phyloP scores from a whole-genome alignment of 2,888 invertebrate species.

The Aspidapion aeneum region DNA sequence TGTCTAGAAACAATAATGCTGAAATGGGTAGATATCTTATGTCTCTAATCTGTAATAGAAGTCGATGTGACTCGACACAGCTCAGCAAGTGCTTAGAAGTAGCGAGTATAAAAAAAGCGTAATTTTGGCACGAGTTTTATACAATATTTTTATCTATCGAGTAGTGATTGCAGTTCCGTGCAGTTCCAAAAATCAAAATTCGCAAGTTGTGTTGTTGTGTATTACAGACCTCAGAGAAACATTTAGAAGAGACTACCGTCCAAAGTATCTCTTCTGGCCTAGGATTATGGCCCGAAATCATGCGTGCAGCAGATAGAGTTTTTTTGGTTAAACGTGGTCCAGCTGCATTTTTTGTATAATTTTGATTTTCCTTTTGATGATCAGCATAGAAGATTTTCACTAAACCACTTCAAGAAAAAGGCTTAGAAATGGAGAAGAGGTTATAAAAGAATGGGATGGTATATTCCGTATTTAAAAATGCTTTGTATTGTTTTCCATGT shows the following conservation, averaged over 20 bases:
- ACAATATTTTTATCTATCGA: too few species aligned
- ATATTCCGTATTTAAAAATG: conserved; percentile 6
- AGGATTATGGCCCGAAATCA: conserved; percentile 6
- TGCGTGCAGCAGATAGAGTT: conserved; percentile 8
- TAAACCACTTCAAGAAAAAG: conserved; percentile 4
- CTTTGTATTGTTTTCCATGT: conserved; percentile 6
- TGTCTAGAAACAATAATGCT: too few species aligned
- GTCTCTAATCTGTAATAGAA: too few species aligned
- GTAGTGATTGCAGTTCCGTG: conserved; percentile 8
- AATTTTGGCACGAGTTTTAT: too few species aligned
- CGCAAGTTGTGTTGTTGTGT: conserved; percentile 6
- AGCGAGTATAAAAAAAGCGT: too few species aligned
- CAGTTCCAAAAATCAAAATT: conserved; percentile 8
- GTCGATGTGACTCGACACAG: too few species aligned
- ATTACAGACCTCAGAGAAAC: conserved; percentile 6
- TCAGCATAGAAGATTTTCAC: conserved; percentile 7
- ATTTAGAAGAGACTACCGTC: conserved; percentile 7
- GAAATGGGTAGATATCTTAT: too few species aligned
- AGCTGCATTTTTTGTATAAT: conserved; percentile 4
- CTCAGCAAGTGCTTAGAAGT: too few species aligned
- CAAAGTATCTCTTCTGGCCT: conserved; percentile 5
- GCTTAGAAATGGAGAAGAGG: conserved; percentile 8
- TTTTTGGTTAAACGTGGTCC: conserved; percentile 7
- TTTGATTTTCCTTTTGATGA: conserved; percentile 8
- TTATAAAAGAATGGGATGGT: conserved; percentile 3